These are phyloP conservation scores for Nasonia giraulti DNA, from an alignment of 1,140 invertebrate species.

Conservation along the genomic window DNA sequence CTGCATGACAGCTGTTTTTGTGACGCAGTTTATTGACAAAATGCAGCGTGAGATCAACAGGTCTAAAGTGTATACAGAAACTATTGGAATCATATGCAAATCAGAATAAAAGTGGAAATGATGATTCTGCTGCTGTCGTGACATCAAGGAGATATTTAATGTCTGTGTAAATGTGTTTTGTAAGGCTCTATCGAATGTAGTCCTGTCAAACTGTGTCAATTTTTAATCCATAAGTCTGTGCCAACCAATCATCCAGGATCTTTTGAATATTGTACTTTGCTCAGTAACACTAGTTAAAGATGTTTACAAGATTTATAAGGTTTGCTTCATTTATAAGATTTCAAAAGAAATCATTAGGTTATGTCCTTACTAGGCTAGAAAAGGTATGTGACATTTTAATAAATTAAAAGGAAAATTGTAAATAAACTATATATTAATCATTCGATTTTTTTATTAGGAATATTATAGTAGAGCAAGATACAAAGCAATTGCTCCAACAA, in stretches of 20 bases:
- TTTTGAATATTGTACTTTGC: not conserved
- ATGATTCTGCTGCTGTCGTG: not conserved
- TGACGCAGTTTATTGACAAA: not conserved
- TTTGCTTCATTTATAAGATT: slow-evolving; percentile 10
- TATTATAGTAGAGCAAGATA: not conserved
- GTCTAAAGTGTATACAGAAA: not conserved
- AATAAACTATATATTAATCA: not conserved
- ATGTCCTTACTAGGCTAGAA: slow-evolving; percentile 3
- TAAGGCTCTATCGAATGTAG: not conserved
- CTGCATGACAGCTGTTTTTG: too few species aligned
- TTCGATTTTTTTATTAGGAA: slow-evolving; percentile 31
- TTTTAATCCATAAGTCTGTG: not conserved
- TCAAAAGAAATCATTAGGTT: slow-evolving; percentile 38
- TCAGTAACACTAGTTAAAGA: not conserved
- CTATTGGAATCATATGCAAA: slow-evolving; percentile 24
- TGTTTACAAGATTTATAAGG: slow-evolving; percentile 44
- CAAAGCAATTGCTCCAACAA: not conserved
- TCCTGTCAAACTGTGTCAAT: not conserved
- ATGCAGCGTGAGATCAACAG: slow-evolving; percentile 20
- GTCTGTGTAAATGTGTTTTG: not conserved
- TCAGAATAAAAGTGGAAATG: not conserved
- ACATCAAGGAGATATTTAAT: not conserved
- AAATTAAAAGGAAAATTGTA: not conserved
- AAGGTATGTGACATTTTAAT: slow-evolving; percentile 16
- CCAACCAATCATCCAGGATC: not conserved